Conservation (phyloP, 2,888 invertebrate species). For the Ophraella communa region DNA sequence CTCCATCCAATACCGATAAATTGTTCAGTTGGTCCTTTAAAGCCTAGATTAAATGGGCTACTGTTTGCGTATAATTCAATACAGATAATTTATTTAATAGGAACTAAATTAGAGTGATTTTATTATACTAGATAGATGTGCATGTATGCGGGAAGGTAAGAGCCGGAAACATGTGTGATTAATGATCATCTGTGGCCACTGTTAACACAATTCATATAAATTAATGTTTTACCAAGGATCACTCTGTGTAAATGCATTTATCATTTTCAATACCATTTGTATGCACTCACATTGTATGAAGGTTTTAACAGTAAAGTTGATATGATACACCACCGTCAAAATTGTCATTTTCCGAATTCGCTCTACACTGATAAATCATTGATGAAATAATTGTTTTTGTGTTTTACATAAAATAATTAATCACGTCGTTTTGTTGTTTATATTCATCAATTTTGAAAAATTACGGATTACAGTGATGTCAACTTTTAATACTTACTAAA, state of each 20-base stretch:
- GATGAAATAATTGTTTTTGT: slow-evolving; percentile 22
- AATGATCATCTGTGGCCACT: slow-evolving; percentile 26
- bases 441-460: neutral
- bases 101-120: slow-evolving; percentile 23
- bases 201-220: slow-evolving; percentile 28
- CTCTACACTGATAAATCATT: slow-evolving; percentile 25
- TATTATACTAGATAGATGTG: slow-evolving; percentile 20
- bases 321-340: slow-evolving; percentile 22
- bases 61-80: neutral
- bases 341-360: slow-evolving; percentile 17
- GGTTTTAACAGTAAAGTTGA: slow-evolving; percentile 24
- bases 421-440: slow-evolving; percentile 5
- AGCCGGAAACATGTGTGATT: slow-evolving; percentile 26
- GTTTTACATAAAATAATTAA: slow-evolving; percentile 14
- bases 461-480: neutral
- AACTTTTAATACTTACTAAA: neutral
- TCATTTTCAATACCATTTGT: slow-evolving; percentile 27
- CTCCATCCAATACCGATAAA: neutral
- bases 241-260: slow-evolving; percentile 27
- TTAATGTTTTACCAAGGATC: slow-evolving; percentile 29
- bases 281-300: slow-evolving; percentile 15
- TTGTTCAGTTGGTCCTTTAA: neutral
- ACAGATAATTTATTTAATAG: slow-evolving; percentile 12
- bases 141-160: slow-evolving; percentile 18
- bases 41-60: neutral